These are phyloP conservation scores for Pollenia amentaria DNA, from an alignment of 2,888 invertebrate species.

Conservation along the genomic window DNA sequence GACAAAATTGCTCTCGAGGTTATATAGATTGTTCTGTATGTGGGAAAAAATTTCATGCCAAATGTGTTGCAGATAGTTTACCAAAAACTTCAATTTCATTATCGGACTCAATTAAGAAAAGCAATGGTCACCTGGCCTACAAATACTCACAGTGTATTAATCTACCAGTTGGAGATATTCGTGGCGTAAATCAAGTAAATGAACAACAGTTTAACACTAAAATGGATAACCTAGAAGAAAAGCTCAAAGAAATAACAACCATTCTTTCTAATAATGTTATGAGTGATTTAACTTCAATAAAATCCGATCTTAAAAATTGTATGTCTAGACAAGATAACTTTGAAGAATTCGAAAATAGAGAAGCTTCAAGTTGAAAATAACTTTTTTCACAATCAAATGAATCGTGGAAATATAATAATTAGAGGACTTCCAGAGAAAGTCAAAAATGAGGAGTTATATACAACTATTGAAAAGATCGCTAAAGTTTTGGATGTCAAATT, in stretches of 20 bases:
- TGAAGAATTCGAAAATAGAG: background rate
- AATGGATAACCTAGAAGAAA: too few relatives aligned
- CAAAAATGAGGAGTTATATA: background rate
- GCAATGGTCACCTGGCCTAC: too few relatives aligned
- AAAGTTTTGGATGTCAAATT: background rate
- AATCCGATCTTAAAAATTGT: background rate
- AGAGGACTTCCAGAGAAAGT: conserved; percentile 7
- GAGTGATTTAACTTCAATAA: background rate
- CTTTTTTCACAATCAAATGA: background rate
- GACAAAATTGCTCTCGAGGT: conserved; percentile 8
- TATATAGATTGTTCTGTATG: background rate
- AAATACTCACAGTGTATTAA: too few relatives aligned
- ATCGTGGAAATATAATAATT: background rate
- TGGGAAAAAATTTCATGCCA: background rate
- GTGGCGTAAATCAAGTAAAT: too few relatives aligned
- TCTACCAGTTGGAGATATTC: too few relatives aligned
- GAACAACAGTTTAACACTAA: too few relatives aligned
- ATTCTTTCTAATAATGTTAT: conserved; percentile 7
- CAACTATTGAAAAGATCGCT: background rate
- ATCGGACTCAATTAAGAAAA: too few relatives aligned
- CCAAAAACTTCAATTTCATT: too few relatives aligned
- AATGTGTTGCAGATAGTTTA: too few relatives aligned
- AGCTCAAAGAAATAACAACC: conserved; percentile 9
- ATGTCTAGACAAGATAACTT: background rate
- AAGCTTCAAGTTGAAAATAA: conserved; percentile 2